Conservation (phyloP, 1,140 invertebrate species). For the Neelides sp. region DNA sequence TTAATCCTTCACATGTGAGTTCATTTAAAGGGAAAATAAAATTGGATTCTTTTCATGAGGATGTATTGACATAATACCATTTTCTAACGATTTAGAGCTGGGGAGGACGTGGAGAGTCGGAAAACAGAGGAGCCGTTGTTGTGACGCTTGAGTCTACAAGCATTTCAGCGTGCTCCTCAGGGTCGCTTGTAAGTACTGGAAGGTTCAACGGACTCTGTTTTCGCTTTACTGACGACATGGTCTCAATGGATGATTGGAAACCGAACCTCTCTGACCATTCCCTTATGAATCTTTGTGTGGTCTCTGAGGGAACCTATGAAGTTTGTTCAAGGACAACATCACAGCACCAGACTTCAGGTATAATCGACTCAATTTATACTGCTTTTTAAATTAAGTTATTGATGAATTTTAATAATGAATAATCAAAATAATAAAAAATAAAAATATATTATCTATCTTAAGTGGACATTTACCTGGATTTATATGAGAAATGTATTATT, state of each 20-base stretch:
- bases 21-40: conserved; percentile 12
- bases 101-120: conserved; percentile 44
- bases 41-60: conserved; percentile 9
- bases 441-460: too few species aligned
- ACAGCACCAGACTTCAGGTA: conserved; percentile 26
- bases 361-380: not conserved
- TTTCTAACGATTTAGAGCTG: conserved; percentile 12
- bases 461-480: not conserved
- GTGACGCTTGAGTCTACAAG: conserved; percentile 87
- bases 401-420: not conserved
- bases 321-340: conserved; percentile 27
- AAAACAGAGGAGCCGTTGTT: conserved; percentile 77
- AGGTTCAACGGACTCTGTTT: conserved; percentile 71
- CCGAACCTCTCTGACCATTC: conserved; percentile 66
- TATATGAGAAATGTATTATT: not conserved
- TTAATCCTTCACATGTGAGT: conserved; percentile 56
- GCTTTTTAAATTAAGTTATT: not conserved
- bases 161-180: conserved; percentile 77
- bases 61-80: not conserved
- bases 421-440: too few species aligned
- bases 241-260: conserved; percentile 96
- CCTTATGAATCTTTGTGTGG: conserved; percentile 89
- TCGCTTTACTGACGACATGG: conserved; percentile 91
- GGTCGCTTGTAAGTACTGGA: conserved; percentile 55
- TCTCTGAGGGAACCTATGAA: conserved; percentile 95